These are phyloP conservation scores for Olivierus martensii DNA, from an alignment of 1,140 invertebrate species.

Conservation along the genomic window DNA sequence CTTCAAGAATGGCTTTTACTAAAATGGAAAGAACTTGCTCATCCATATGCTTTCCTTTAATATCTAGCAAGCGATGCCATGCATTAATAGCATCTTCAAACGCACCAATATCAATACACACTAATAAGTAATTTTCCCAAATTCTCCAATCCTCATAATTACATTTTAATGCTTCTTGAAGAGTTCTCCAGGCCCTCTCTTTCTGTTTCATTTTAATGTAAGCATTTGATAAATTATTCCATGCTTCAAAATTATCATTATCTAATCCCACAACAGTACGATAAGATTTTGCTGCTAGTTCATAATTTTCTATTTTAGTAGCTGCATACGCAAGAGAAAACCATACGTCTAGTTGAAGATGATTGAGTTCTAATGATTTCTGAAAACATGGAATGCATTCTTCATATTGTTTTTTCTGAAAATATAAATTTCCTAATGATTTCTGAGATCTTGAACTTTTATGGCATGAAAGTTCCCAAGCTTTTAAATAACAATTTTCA, in stretches of 20 bases:
- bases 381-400: conserved; percentile 63
- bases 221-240: conserved; percentile 93
- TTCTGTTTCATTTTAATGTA: conserved; percentile 81
- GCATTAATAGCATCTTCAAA: conserved; percentile 55
- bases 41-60: conserved; percentile 67
- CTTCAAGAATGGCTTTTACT: conserved; percentile 50
- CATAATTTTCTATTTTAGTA: conserved; percentile 62
- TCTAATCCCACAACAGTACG: conserved; percentile 72
- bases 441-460: conserved; percentile 64
- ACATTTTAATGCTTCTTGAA: conserved; percentile 80
- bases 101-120: conserved; percentile 50
- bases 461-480: conserved; percentile 73
- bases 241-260: conserved; percentile 79
- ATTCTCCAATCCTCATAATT: conserved; percentile 93
- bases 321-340: conserved; percentile 72
- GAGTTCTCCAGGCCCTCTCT: conserved; percentile 57
- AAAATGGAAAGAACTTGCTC: conserved; percentile 58
- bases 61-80: conserved; percentile 64
- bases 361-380: conserved; percentile 66
- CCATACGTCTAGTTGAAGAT: conserved; percentile 64
- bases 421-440: conserved; percentile 66
- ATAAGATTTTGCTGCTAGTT: conserved; percentile 67
- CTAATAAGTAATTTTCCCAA: conserved; percentile 87
- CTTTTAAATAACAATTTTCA: conserved; percentile 59
- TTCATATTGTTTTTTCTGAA: conserved; percentile 51